phyloP scores from a whole-genome alignment of 2,888 invertebrate genomes.

The Ferrisia virgata region DNA sequence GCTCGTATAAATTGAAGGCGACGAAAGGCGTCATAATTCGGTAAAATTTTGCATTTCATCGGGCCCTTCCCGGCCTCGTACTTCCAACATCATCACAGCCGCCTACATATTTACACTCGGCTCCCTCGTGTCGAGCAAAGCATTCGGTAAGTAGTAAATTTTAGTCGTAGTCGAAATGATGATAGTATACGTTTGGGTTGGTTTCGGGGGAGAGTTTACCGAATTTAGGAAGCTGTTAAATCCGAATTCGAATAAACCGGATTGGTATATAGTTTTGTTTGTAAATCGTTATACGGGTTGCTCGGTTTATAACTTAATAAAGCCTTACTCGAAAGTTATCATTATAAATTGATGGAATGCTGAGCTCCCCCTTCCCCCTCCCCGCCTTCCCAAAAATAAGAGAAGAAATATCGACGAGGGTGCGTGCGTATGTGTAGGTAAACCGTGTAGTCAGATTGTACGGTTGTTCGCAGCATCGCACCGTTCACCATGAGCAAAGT shows the following conservation, averaged over 20 bases:
- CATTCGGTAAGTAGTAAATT: not conserved
- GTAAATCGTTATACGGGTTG: not conserved
- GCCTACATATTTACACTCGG: not conserved
- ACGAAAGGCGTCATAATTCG: too few relatives aligned
- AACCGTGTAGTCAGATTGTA: too few relatives aligned
- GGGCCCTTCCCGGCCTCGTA: not conserved
- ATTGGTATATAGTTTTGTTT: not conserved
- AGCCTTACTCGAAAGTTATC: not conserved
- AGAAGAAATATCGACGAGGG: not conserved
- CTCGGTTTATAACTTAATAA: not conserved
- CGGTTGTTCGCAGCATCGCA: too few relatives aligned
- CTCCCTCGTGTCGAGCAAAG: not conserved
- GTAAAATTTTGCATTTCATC: not conserved
- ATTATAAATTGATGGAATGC: slow-evolving; percentile 12
- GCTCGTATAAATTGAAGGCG: too few relatives aligned
- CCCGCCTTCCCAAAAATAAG: too few relatives aligned
- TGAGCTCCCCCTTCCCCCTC: too few relatives aligned
- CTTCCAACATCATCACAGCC: too few relatives aligned
- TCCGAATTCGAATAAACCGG: not conserved
- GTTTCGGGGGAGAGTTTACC: not conserved
- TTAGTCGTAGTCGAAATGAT: not conserved
- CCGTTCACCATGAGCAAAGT: too few relatives aligned
- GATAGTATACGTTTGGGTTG: not conserved
- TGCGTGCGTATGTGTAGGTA: not conserved
- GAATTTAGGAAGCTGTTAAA: not conserved